Conservation (phyloP, 2,797 vertebrate species). For the Otolemur crassicaudatus region DNA sequence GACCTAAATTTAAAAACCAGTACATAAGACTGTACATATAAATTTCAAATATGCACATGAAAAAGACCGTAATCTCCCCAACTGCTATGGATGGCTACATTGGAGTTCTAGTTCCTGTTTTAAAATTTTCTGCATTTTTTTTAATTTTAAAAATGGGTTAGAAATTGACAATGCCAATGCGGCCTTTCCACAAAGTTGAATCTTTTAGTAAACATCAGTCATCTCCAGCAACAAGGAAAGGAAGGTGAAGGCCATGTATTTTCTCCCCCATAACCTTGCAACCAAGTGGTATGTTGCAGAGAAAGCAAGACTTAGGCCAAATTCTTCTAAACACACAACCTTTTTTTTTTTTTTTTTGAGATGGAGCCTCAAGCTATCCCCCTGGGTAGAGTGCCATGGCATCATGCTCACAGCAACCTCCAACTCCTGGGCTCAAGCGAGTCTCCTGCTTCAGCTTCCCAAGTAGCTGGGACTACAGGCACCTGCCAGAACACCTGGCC, state of each 20-base stretch:
- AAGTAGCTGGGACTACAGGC: too few species aligned
- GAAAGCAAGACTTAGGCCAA: not conserved
- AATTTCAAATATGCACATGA: not conserved
- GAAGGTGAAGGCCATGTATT: not conserved
- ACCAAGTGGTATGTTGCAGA: not conserved
- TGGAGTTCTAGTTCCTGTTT: not conserved
- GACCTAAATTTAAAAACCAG: not conserved
- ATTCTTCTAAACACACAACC: slow-evolving; percentile 31
- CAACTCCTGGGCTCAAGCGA: too few species aligned
- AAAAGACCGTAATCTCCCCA: slow-evolving; percentile 23
- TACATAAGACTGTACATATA: slow-evolving; percentile 1
- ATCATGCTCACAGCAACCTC: too few species aligned
- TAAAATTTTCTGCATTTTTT: not conserved
- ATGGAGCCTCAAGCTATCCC: too few species aligned
- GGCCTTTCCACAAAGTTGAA: not conserved
- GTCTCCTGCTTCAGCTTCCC: too few species aligned
- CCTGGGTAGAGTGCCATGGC: too few species aligned
- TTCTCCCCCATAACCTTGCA: not conserved
- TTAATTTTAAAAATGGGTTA: slow-evolving; percentile 7
- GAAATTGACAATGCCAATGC: not conserved
- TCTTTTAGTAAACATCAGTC: not conserved
- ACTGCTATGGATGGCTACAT: not conserved
- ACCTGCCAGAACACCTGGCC: too few species aligned
- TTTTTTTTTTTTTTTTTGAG: too few species aligned
- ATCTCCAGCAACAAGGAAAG: not conserved